phyloP scores from a whole-genome alignment of 2,888 invertebrate species.

The Cheilosia impressa region DNA sequence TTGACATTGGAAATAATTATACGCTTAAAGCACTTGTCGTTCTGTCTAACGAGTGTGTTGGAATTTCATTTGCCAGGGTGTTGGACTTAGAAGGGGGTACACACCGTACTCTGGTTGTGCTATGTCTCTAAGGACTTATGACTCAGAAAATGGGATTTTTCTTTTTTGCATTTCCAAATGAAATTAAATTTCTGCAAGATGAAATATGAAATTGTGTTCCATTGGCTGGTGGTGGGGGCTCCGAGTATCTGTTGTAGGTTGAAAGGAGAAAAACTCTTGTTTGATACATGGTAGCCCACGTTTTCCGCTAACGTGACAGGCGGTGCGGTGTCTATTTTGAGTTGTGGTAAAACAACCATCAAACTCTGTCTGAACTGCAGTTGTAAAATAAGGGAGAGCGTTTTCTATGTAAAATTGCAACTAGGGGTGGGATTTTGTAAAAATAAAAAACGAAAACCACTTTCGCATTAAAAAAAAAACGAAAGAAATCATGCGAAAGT shows the following conservation, averaged over 20 bases:
- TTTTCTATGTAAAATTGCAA: no score
- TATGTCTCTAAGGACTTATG: conserved; percentile 55
- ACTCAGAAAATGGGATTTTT: conserved; percentile 18
- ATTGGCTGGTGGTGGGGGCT: not conserved
- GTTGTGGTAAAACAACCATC: no score
- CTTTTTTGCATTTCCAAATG: conserved; percentile 44
- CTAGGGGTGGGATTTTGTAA: no score
- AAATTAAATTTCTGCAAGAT: conserved; percentile 56
- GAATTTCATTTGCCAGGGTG: conserved; percentile 42
- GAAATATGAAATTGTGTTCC: conserved; percentile 46
- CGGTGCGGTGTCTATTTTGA: no score
- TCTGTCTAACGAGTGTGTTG: conserved; percentile 64
- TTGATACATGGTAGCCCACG: no score
- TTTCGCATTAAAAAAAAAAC: no score
- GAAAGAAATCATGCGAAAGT: no score
- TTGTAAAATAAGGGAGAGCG: no score
- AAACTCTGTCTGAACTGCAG: no score
- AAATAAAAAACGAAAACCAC: no score
- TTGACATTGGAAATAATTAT: conserved; percentile 74
- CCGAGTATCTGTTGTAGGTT: conserved; percentile 1
- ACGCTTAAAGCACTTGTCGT: conserved; percentile 72
- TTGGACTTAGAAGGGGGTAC: not conserved
- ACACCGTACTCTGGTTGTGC: not conserved
- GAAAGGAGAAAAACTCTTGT: not conserved
- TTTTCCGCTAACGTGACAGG: no score